Base-by-base conservation (phyloP, 2,888 invertebrate species). In the Cantharis nigra region DNA sequence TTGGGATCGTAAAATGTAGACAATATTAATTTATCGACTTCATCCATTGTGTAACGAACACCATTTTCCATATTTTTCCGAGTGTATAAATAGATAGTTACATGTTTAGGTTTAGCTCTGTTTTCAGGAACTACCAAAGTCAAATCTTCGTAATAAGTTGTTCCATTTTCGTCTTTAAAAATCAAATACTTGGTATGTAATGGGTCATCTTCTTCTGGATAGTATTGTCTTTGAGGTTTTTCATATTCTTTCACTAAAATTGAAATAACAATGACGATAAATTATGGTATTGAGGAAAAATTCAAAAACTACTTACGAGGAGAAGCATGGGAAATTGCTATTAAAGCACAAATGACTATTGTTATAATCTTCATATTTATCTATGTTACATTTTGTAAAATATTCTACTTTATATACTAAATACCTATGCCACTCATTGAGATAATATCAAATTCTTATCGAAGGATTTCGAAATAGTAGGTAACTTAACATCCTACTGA, bases 21-120 rank as follows among this genome's bases (percentile, higher is more conserved):
- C 14, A 23, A 49, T 65, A 13, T 3, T 63, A 76, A 65, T 18
- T 49, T 30, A 26, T n/a, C 33, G 9, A 9, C 71, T 16, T 63
- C 20, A 1, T 23, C 26, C n/a, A 33, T 71, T 20, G 16, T 11
- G n/a, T 62, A 65, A 10, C 16, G n/a, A n/a, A 49, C 49, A 9
- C 49, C 49, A 7, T 49, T n/a, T n/a, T 49, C 49, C n/a, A n/a
- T 5, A 49, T 49, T 49, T 9, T n/a, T 49, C n/a, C 70, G 77
- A 14, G 84, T 85, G 77, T 81, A 86, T 26, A 85, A 77, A 71
- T 84, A 81, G 62, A 84, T 80, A 10, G 73, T 81, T 5, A 86
- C 82, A 67, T 86, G 84, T 49, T 49, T 49, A 2, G 49, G 49
- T 49, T 49, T 23, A 62, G 69, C 63, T 69, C 20, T 62, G 9